These are phyloP conservation scores for Dasysyrphus albostriatus DNA, from an alignment of 2,888 invertebrate genomes.

Conservation along the genomic window DNA sequence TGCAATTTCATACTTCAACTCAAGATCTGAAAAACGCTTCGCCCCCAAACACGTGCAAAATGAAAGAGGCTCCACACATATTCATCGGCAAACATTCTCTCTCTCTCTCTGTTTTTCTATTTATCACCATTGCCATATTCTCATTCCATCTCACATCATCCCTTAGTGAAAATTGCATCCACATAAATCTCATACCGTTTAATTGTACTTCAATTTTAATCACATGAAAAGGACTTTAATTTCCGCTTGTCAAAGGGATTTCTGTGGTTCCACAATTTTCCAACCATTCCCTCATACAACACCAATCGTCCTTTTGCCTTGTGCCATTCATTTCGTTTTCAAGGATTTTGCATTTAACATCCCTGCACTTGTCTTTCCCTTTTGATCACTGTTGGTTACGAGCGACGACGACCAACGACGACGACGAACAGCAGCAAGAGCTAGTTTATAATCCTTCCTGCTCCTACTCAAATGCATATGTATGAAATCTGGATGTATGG, in stretches of 20 bases:
- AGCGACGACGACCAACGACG: not conserved
- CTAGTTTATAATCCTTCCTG: slow-evolving; percentile 20
- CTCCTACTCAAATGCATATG: not conserved
- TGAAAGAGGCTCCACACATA: not conserved
- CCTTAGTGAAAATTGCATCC: slow-evolving; percentile 26
- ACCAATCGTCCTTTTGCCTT: slow-evolving; percentile 22
- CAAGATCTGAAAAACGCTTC: slow-evolving; percentile 22
- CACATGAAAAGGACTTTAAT: slow-evolving; percentile 78
- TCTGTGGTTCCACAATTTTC: slow-evolving; percentile 48
- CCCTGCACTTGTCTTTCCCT: slow-evolving; percentile 48
- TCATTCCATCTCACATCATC: not conserved
- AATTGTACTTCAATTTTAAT: slow-evolving; percentile 79
- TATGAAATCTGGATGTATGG: slow-evolving; percentile 42
- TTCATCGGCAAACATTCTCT: not conserved
- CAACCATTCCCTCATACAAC: not conserved
- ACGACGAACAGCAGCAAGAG: slow-evolving; percentile 1
- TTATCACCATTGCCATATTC: not conserved
- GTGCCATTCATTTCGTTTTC: slow-evolving; percentile 44
- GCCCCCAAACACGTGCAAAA: not conserved
- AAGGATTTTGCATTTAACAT: slow-evolving; percentile 59
- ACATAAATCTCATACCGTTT: slow-evolving; percentile 77
- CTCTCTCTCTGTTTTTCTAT: not conserved
- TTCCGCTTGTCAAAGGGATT: slow-evolving; percentile 78
- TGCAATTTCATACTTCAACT: slow-evolving; percentile 39
- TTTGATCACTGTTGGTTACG: slow-evolving; percentile 25